These are phyloP conservation scores for Coccyzus lansbergi DNA, from an alignment of 2,797 vertebrate genomes.

Conservation along the genomic window DNA sequence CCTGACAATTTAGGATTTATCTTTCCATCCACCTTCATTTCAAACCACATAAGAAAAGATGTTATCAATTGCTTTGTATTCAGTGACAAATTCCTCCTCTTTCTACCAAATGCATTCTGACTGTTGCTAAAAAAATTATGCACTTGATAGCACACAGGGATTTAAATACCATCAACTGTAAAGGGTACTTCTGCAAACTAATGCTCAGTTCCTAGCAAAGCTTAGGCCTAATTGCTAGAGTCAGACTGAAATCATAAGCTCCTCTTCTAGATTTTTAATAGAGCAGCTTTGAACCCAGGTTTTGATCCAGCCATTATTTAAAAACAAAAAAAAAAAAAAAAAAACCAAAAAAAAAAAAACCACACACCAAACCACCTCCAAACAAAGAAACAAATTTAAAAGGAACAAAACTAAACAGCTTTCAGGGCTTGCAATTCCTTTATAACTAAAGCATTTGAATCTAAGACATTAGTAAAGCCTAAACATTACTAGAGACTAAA, in stretches of 20 bases:
- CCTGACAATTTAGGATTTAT: constrained; percentile 32
- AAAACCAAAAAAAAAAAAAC: no score
- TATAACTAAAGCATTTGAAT: background rate
- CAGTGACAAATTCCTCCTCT: constrained; percentile 38
- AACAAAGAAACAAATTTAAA: background rate
- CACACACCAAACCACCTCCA: background rate
- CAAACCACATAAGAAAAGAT: constrained; percentile 3
- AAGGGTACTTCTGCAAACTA: constrained; percentile 16
- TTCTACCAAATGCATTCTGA: constrained; percentile 3
- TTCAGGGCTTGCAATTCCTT: background rate
- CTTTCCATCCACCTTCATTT: constrained; percentile 46
- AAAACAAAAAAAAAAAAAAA: background rate
- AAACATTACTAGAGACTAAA: background rate
- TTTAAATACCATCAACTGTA: constrained; percentile 51
- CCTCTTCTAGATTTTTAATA: background rate
- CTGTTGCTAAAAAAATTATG: constrained; percentile 32
- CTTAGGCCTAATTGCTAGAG: constrained; percentile 1
- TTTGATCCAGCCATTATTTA: background rate
- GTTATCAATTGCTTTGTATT: constrained; percentile 36
- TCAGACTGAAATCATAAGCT: background rate
- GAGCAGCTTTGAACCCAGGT: background rate
- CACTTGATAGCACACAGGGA: constrained; percentile 37
- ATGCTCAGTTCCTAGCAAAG: background rate
- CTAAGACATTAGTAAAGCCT: background rate
- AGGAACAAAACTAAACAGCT: background rate